A percentile compares a stretch with the other conserved stretches of the same genome.
These are phyloP conservation scores for Phoebastria nigripes DNA, from an alignment of 2,797 vertebrate genomes.

Conservation along the genomic window DNA sequence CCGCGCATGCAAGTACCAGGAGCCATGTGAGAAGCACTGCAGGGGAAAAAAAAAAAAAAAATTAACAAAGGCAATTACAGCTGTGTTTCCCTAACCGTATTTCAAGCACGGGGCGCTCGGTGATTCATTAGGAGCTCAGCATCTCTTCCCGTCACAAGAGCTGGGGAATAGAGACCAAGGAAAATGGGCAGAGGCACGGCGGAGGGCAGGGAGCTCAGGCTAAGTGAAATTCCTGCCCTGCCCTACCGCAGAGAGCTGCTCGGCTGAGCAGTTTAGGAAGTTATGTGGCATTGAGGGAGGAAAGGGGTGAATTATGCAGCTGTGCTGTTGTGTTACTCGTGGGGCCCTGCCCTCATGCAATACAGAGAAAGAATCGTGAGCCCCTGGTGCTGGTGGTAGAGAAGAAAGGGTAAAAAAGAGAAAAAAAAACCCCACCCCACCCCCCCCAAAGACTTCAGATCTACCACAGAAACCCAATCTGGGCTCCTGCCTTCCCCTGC, in stretches of 20 bases:
- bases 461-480: not conserved
- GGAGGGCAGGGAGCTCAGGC: not conserved
- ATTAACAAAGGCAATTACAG: not conserved
- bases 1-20: not conserved
- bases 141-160: not conserved
- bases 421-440: not conserved
- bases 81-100: not conserved
- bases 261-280: not conserved
- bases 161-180: not conserved
- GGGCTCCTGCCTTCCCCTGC: not conserved
- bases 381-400: not conserved
- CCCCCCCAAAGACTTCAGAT: not conserved
- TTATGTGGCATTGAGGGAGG: not conserved
- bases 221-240: not conserved
- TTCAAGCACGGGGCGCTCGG: not conserved
- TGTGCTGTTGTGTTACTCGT: not conserved
- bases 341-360: not conserved
- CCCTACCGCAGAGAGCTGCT: not conserved
- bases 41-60: not conserved
- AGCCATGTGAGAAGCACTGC: not conserved
- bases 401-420: not conserved
- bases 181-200: not conserved
- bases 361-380: not conserved
- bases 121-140: not conserved
- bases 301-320: not conserved